Percentiles rank a stretch among this genome's conserved stretches.
phyloP scores from a whole-genome alignment of 2,888 invertebrate species.

The Tanytarsus gracilentus region DNA sequence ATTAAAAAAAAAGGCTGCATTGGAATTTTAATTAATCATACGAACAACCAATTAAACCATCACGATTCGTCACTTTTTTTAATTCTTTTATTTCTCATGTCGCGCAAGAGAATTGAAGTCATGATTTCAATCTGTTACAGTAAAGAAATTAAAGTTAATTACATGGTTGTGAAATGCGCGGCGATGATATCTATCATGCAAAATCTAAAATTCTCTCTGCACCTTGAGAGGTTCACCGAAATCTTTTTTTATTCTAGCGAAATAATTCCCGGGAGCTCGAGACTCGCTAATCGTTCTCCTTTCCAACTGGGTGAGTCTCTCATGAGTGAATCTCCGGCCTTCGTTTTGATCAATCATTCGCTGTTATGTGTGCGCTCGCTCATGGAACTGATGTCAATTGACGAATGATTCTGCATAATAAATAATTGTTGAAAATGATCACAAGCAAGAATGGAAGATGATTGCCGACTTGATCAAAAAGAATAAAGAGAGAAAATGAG shows the following conservation, averaged over 20 bases:
- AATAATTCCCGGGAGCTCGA: too few relatives aligned
- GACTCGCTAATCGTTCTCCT: too few relatives aligned
- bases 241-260: too few relatives aligned
- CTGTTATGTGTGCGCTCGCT: not conserved
- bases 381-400: conserved; percentile 4
- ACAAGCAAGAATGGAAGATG: not conserved
- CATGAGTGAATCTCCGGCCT: not conserved
- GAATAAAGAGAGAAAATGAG: not conserved
- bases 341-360: not conserved
- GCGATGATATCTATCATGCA: conserved; percentile 17
- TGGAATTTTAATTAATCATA: conserved; percentile 23
- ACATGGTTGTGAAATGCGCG: conserved; percentile 19
- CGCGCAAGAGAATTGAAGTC: not conserved
- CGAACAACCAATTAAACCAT: conserved; percentile 19
- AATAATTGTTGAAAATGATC: not conserved
- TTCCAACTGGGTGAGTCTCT: too few relatives aligned
- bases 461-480: not conserved
- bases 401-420: conserved; percentile 10
- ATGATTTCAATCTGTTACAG: conserved; percentile 4
- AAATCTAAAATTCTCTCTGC: not conserved
- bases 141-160: conserved; percentile 19
- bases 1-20: not conserved
- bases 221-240: not conserved
- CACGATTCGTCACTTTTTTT: conserved; percentile 26
- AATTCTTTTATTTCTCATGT: not conserved